Evolutionary conservation across 2,888 invertebrate species (phyloP), one percentile per base, ranked within the genome.

Genomic region (Pseudoips prasinana): DNA sequence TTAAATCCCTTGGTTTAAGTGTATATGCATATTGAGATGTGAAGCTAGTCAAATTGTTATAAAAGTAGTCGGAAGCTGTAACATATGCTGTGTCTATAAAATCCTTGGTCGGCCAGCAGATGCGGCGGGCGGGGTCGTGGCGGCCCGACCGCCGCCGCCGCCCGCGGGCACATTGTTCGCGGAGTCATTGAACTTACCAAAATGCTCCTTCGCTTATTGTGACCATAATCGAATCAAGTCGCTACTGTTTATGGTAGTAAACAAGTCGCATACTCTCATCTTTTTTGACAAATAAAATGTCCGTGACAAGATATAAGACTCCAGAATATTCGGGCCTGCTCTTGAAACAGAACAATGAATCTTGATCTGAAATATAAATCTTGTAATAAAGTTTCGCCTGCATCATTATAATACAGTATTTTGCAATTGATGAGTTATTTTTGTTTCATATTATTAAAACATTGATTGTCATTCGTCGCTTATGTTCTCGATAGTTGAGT

Each of bases 111-210:
- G 70, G 58, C 56, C 64, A 76, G 75, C 80, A 83, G 80, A 82
- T 81, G 79, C 68, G 73, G 60, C 70, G 63, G 71, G 66, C 70
- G 67, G 70, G 64, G 64, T 64, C 68, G 62, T 54, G 56, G 45
- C 63, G 59, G 35, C 58, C 58, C 60, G 54, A 55, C 61, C 53
- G 62, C 61, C 60, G 56, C 54, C 7, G n/a, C 20, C 57, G 73
- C 73, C 68, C 73, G 73, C 69, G 63, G 70, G 63, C 73, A 76
- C 82, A 80, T 84, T 84, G 83, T 82, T 79, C 74, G 73, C 71
- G 61, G 64, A 80, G 86, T 88, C 87, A 84, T 76, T 77, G 86
- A 87, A 84, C 87, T 80, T 74, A 77, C 86, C 60, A 86, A 88
- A 87, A 86, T 77, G 75, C 66, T 79, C 75, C 71, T 75, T 77